Base-by-base conservation (phyloP, 2,888 invertebrate genomes). In the Morpho deidamia region DNA sequence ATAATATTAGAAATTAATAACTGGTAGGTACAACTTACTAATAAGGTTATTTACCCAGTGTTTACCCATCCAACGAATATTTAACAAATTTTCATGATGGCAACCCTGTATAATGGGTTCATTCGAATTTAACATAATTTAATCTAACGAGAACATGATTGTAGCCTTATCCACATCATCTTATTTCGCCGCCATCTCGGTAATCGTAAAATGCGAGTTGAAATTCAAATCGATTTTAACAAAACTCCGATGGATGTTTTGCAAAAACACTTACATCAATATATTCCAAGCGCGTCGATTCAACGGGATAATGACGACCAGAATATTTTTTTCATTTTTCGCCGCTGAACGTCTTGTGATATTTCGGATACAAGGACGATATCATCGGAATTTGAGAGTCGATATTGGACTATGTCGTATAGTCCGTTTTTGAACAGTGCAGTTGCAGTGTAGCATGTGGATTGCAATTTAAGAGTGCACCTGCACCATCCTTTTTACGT, bases 351-450 rank as follows among this genome's bases (percentile, higher is more conserved):
- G 72, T 63, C 77, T 78, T 78, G 74, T 71, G 73, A 74, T 67
- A 64, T 68, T 62, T 61, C 63, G 54, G 49, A 51, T 62, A 65
- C 68, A 71, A 64, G 71, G 71, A 65, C 64, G 65, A 63, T 76
- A 76, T 78, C 78, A 62, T 68, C 61, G 66, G 70, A 68, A 78
- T 77, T 76, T 72, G 64, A 59, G 62, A 70, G 74, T 74, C 71
- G 69, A 74, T 74, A 70, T 69, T 23, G 23, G 23, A 23, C 23
- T 23, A 23, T 23, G 23, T 23, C 23, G 23, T 23, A 23, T 23
- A 23, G 23, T 2, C 23, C 23, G 23, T 5, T 23, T 23, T 23
- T 23, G 23, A 3, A 23, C 23, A 23, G 4, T 5, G 5, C 5
- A n/a, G n/a, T n/a, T n/a, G n/a, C n/a, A n/a, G n/a, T n/a, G n/a